Evolutionary conservation across 2,888 invertebrate species (phyloP), one percentile per base, ranked within the genome.

Genomic region (Microctonus hyperodae): DNA sequence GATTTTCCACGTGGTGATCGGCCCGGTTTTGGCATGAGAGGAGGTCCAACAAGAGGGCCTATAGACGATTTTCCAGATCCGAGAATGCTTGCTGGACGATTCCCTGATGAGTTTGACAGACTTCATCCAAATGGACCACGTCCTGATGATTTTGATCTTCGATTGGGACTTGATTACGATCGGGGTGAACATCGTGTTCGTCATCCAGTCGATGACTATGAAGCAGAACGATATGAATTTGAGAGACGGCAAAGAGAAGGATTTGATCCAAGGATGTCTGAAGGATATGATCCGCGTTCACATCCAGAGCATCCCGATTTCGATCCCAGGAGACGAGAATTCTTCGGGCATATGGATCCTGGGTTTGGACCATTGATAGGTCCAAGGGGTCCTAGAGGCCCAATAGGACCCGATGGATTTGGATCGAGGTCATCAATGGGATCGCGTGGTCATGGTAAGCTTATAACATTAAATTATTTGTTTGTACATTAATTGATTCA

Each of bases 351-450:
- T 1, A 78, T 83, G 70, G 81, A 81, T 13, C 75, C 77, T n/a
- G 78, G 77, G 2, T 79, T 80, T 44, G 81, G 80, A 35, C 81
- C 79, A 65, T 79, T 78, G 0, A 81, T 84, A 79, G 80, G 80
- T n/a, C 77, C 78, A 0, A 69, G 74, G 65, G 75, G 74, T 6
- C 82, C 82, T 0, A 75, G 82, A 67, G 79, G 81, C 13, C 81
- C 81, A 2, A 78, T 81, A 71, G 83, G 83, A 40, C 84, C 84
- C 1, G 83, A 85, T 23, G 80, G 78, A 9, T 84, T 83, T 68
- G 84, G 82, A 31, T 82, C 84, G 1, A 77, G 84, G 56, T 76
- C 80, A 35, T 77, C 77, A n/a, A 80, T 77, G 20, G 73, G 73
- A 31, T 78, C 79, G 16, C 75, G 82, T 48, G 81, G 81, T 56